Conservation (phyloP, 1,140 invertebrate genomes). For the Schmidtea mediterranea region DNA sequence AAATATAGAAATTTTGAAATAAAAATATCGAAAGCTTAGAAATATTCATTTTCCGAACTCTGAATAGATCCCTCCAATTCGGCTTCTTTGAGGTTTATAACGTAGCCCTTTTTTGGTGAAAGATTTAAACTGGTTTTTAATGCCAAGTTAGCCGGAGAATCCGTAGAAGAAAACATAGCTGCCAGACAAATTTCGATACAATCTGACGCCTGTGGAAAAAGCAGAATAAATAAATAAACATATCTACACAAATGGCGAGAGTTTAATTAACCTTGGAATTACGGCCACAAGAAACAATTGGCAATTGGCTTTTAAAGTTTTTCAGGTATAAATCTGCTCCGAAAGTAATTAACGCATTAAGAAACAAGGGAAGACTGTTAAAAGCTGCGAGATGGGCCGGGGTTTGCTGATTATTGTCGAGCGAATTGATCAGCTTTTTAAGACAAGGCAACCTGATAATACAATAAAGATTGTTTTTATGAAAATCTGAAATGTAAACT, state of each 20-base stretch:
- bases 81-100: no score
- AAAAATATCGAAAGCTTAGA: no score
- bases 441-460: no score
- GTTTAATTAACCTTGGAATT: not conserved
- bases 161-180: not conserved
- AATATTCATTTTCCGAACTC: no score
- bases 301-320: not conserved
- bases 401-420: not conserved
- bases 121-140: not conserved
- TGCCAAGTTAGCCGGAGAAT: not conserved
- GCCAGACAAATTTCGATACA: not conserved
- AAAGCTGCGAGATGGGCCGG: not conserved
- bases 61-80: no score
- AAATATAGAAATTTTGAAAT: no score
- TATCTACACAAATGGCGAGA: not conserved
- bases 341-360: not conserved
- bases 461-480: no score
- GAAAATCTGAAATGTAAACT: no score
- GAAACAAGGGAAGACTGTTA: not conserved
- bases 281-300: not conserved
- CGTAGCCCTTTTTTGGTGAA: no score
- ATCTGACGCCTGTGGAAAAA: not conserved
- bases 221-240: not conserved
- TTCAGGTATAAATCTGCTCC: not conserved
- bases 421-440: not conserved